Conservation (phyloP, 2,113 vertebrate genomes). For the Elgaria multicarinata region DNA sequence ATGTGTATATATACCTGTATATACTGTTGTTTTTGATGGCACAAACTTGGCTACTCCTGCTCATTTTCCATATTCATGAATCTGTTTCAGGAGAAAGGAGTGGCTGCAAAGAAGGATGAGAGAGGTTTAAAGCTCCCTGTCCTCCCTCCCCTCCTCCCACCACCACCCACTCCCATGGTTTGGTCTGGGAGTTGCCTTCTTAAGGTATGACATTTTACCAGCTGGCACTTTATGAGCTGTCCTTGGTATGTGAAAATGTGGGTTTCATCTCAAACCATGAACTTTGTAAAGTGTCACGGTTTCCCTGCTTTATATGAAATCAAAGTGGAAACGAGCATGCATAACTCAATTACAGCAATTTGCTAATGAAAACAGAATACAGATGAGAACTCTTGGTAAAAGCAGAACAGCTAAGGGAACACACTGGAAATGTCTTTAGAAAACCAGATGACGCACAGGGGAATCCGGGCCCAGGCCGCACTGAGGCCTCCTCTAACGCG, state of each 20-base stretch:
- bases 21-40: background rate
- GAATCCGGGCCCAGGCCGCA: too few species aligned
- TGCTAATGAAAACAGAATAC: background rate
- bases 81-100: background rate
- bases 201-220: background rate
- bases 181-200: background rate
- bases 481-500: too few species aligned
- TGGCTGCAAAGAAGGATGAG: background rate
- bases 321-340: background rate
- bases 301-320: background rate
- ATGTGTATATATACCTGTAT: background rate
- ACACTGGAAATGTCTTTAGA: background rate
- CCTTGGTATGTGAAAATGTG: background rate
- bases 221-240: background rate
- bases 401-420: background rate
- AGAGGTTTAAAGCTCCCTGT: background rate
- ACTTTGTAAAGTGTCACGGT: background rate
- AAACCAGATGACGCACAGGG: too few species aligned
- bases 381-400: background rate
- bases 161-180: background rate
- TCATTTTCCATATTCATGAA: background rate
- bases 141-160: too few species aligned
- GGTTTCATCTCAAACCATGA: constrained; percentile 4
- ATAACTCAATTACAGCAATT: constrained; percentile 15
- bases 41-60: background rate